Percentiles rank a stretch among this genome's conserved stretches.
Conservation (phyloP, 2,797 vertebrate genomes). For the Danio albolineatus region DNA sequence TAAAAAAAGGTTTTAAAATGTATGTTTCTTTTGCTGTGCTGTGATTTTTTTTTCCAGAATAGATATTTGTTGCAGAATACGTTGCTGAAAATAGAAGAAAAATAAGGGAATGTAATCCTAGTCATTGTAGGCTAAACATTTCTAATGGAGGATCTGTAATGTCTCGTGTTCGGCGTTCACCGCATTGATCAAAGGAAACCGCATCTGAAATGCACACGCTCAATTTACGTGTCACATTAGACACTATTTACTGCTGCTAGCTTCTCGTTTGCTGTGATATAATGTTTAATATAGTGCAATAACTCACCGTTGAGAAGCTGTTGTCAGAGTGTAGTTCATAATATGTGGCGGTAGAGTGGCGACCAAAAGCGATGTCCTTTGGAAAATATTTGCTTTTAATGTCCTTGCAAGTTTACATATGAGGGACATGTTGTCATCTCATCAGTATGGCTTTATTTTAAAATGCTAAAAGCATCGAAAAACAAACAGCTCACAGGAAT, state of each 20-base stretch:
- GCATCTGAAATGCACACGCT: slow-evolving; percentile 25
- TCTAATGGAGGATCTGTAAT: slow-evolving; percentile 21
- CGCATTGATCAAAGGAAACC: slow-evolving; percentile 45
- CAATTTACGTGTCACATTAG: slow-evolving; percentile 37
- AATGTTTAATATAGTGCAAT: slow-evolving; percentile 21
- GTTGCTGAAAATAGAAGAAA: not conserved
- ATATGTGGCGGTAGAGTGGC: not conserved
- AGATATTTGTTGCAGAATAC: slow-evolving; percentile 6
- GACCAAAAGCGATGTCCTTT: no score
- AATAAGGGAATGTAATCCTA: not conserved
- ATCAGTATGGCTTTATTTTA: no score
- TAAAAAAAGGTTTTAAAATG: not conserved
- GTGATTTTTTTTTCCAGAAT: slow-evolving; percentile 1
- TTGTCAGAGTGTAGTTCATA: slow-evolving; percentile 7
- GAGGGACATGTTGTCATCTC: no score
- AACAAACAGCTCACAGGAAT: no score
- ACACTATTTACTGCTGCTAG: slow-evolving; percentile 33
- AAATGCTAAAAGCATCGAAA: no score
- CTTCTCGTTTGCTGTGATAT: slow-evolving; percentile 22
- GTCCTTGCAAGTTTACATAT: no score
- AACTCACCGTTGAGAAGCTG: slow-evolving; percentile 21
- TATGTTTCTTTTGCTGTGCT: not conserved
- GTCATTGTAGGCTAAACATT: slow-evolving; percentile 17
- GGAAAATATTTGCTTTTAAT: no score
- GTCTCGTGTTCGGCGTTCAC: slow-evolving; percentile 13